Conservation (phyloP, 2,113 vertebrate species). For the human (Homo sapiens) region DNA sequence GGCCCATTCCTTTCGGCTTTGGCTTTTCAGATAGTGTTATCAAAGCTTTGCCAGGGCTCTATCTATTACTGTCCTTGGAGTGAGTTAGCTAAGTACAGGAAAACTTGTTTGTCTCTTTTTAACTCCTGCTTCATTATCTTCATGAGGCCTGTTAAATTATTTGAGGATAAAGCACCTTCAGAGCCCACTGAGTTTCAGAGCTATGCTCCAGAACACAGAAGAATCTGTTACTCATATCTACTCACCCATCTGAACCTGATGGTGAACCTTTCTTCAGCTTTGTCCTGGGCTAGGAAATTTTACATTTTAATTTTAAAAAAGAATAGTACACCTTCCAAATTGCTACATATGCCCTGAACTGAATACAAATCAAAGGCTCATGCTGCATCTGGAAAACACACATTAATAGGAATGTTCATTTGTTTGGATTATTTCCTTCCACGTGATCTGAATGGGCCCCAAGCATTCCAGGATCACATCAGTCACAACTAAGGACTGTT, state of each 20-base stretch:
- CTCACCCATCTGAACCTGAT: not conserved
- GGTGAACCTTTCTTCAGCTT: not conserved
- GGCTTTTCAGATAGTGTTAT: too few species aligned
- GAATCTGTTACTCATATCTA: not conserved
- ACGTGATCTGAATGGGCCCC: not conserved
- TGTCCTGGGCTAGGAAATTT: too few species aligned
- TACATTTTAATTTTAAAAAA: too few species aligned
- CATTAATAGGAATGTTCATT: conserved; percentile 11
- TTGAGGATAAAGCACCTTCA: not conserved
- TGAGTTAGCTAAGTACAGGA: too few species aligned
- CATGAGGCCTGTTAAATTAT: not conserved
- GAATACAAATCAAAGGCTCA: conserved; percentile 37
- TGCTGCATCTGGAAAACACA: not conserved
- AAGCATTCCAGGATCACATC: not conserved
- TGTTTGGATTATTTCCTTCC: conserved; percentile 37
- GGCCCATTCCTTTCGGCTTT: too few species aligned
- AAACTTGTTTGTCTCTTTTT: too few species aligned
- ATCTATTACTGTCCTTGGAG: too few species aligned
- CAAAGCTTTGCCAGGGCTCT: too few species aligned
- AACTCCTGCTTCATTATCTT: not conserved
- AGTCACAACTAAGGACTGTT: not conserved
- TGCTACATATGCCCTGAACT: not conserved
- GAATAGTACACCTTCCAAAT: conserved; percentile 39
- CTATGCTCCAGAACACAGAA: conserved; percentile 19
- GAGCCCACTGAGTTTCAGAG: not conserved